A percentile compares a stretch with the other conserved stretches of the same genome.
These are phyloP conservation scores for Micrastur ruficollis DNA, from an alignment of 2,797 vertebrate genomes.

Conservation along the genomic window DNA sequence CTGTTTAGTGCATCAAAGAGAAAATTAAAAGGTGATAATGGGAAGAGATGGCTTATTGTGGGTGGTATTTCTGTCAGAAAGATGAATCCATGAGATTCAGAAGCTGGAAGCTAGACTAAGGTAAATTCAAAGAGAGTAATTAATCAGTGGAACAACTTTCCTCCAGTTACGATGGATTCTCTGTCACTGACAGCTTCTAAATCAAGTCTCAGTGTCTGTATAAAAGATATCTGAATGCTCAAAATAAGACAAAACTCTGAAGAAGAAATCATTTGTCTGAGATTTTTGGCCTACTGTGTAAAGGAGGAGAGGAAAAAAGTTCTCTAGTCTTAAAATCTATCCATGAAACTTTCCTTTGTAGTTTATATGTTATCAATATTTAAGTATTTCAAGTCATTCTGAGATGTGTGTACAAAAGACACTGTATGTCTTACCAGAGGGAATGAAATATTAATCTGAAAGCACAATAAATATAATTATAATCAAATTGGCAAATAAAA, in stretches of 20 bases:
- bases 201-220: neutral
- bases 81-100: neutral
- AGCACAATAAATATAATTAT: neutral
- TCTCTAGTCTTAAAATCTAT: neutral
- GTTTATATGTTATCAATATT: neutral
- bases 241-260: neutral
- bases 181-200: neutral
- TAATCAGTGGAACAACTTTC: neutral
- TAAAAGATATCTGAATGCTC: neutral
- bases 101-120: neutral
- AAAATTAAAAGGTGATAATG: neutral
- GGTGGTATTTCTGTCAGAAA: slow-evolving; percentile 11
- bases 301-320: neutral
- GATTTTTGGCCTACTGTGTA: neutral
- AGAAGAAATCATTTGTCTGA: neutral
- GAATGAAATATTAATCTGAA: neutral
- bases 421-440: neutral
- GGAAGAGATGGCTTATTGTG: slow-evolving; percentile 2
- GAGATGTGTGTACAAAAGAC: neutral
- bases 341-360: neutral
- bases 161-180: neutral
- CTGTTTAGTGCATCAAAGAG: neutral
- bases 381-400: neutral
- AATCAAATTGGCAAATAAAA: neutral
- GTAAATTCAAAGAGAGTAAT: neutral